Percentiles rank a stretch among this genome's conserved stretches.
These are phyloP conservation scores for Pyrocoelia pectoralis DNA, from an alignment of 2,888 invertebrate species.

Conservation along the genomic window DNA sequence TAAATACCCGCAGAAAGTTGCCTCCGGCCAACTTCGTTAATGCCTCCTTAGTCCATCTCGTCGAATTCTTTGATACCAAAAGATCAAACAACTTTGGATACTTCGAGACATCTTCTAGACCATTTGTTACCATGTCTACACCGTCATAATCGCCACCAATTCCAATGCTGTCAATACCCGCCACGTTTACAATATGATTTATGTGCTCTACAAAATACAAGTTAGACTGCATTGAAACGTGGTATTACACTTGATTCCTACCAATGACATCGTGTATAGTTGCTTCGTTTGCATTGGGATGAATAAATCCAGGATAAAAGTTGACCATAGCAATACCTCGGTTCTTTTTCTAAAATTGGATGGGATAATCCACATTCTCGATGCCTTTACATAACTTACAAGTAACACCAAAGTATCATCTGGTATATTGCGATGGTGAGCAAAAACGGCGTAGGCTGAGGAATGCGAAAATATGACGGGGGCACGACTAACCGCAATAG, in stretches of 20 bases:
- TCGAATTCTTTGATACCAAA: conserved; percentile 38
- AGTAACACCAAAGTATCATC: conserved; percentile 64
- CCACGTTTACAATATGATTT: conserved; percentile 60
- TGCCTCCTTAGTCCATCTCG: conserved; percentile 57
- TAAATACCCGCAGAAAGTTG: conserved; percentile 61
- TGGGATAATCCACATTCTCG: not conserved
- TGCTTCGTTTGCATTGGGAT: conserved; percentile 51
- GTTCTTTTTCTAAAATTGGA: conserved; percentile 65
- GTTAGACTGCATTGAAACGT: not conserved
- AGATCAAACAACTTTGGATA: conserved; percentile 71
- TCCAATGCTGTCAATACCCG: conserved; percentile 62
- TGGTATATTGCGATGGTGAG: conserved; percentile 66
- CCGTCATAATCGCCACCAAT: conserved; percentile 61
- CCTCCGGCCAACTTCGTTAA: conserved; percentile 61
- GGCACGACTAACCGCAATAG: conserved; percentile 62
- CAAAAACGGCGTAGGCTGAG: conserved; percentile 63
- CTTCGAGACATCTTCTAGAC: conserved; percentile 73
- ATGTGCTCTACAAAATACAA: conserved; percentile 19
- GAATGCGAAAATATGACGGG: conserved; percentile 72
- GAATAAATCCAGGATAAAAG: conserved; percentile 72
- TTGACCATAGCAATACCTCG: conserved; percentile 80
- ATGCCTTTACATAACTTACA: conserved; percentile 56
- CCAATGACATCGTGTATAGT: conserved; percentile 74
- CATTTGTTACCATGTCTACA: conserved; percentile 59
- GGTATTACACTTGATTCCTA: conserved; percentile 59